phyloP scores from a whole-genome alignment of 92 coral and sea anemone genomes.

The Anthopleura xanthogrammica region DNA sequence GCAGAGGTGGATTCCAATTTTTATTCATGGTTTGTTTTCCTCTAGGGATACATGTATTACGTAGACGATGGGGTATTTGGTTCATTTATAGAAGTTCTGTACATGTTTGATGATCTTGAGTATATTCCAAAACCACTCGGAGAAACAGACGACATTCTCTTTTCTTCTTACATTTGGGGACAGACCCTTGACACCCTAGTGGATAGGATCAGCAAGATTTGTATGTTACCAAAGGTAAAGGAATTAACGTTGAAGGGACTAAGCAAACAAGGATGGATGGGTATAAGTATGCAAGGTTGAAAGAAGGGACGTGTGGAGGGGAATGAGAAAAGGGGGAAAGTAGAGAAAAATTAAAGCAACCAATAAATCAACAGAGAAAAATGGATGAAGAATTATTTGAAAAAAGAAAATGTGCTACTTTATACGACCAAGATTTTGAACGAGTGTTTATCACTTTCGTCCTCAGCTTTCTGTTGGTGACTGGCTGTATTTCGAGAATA shows the following conservation, averaged over 20 bases:
- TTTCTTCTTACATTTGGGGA: neutral
- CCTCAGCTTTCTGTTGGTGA: conserved; percentile 49
- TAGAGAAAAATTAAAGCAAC: neutral
- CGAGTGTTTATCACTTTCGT: neutral
- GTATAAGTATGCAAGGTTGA: too few relatives aligned
- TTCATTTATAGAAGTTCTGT: neutral
- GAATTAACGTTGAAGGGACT: neutral
- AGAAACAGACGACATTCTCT: neutral
- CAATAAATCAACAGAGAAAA: too few relatives aligned
- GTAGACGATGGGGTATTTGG: neutral
- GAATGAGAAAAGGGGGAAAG: neutral
- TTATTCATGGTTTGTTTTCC: neutral
- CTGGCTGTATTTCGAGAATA: conserved; percentile 58
- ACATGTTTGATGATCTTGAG: neutral
- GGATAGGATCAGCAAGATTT: neutral
- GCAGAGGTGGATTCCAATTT: too few relatives aligned
- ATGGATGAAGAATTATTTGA: too few relatives aligned
- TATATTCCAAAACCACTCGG: neutral
- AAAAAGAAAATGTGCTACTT: too few relatives aligned
- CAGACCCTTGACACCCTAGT: neutral
- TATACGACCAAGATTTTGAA: too few relatives aligned
- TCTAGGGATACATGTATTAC: neutral
- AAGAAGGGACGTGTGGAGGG: neutral
- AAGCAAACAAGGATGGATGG: neutral
- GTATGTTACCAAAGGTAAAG: neutral